Base-by-base conservation (phyloP, 2,888 invertebrate species). In the Lasioglossum zephyrum region DNA sequence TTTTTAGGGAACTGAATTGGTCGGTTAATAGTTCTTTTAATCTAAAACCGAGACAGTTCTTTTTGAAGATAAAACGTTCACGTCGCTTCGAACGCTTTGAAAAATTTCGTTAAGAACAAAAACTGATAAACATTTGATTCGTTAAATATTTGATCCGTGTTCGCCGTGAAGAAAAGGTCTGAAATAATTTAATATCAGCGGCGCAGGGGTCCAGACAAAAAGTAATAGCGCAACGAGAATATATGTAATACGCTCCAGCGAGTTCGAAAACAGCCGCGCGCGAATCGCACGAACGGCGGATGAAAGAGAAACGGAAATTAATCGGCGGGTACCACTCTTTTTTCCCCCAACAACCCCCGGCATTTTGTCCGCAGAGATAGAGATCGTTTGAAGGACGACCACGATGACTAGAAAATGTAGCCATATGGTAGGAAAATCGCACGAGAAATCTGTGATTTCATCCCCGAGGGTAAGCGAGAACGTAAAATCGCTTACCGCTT, bases 221-320 rank as follows among this genome's bases (percentile, higher is more conserved):
- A 73, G 85, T 82, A 88, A 88, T 88, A 77, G 88, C 49, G 75
- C 77, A 81, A 82, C 77, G 77, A 81, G 82, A 77, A 47, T 82
- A 85, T 88, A 47, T 82, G 84, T 88, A 82, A 87, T 84, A 87
- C 82, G 89, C 83, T 73, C 82, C 80, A 76, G 57, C 84, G 81
- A 63, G 49, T 77, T 79, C 82, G 84, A 89, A 89, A 89, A 89
- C 84, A 79, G 77, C 77, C 87, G 84, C 60, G 84, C 74, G 73
- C 84, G 82, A 83, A 82, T 90, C 79, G 84, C 85, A 81, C 90
- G 88, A 87, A 82, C 72, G 85, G 44, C 79, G 85, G 79, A 78
- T 63, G 83, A 90, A 87, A 87, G 87, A 85, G 90, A 84, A 86
- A 80, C 90, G 90, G 90, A 90, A 90, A 90, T 90, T 91, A 90